These are phyloP conservation scores for Pionites leucogaster DNA, from an alignment of 2,113 vertebrate genomes.

Conservation along the genomic window DNA sequence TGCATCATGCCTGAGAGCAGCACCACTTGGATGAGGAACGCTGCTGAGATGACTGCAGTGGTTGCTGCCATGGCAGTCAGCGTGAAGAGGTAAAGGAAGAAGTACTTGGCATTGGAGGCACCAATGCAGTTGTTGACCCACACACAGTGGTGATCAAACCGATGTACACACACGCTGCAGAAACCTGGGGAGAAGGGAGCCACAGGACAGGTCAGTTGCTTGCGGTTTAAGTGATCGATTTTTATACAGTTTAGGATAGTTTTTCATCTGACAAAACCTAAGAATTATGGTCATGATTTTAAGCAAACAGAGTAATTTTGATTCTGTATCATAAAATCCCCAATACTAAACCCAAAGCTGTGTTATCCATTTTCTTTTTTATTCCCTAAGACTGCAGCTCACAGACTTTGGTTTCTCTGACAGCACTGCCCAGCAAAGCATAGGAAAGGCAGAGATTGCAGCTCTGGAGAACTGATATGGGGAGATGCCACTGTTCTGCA, in stretches of 20 bases:
- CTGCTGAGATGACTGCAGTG: slow-evolving; percentile 69
- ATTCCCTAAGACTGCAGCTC: neutral
- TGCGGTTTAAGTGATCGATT: neutral
- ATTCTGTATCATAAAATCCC: neutral
- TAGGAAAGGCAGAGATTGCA: neutral
- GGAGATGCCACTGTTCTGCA: accelerated
- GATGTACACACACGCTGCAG: slow-evolving; percentile 87
- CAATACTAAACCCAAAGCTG: neutral
- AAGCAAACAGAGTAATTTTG: neutral
- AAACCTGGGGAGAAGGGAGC: slow-evolving; percentile 71
- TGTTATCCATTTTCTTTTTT: neutral
- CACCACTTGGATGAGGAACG: slow-evolving; percentile 80
- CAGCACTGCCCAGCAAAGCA: neutral
- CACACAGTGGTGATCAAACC: slow-evolving; percentile 96
- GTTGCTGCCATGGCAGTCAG: slow-evolving; percentile 74
- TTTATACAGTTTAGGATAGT: neutral
- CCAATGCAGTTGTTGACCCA: slow-evolving; percentile 98
- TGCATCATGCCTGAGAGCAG: slow-evolving; percentile 73
- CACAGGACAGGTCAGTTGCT: neutral
- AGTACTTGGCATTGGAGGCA: slow-evolving; percentile 82
- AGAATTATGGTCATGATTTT: neutral
- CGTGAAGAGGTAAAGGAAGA: slow-evolving; percentile 87
- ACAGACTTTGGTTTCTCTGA: neutral
- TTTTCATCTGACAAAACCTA: neutral
- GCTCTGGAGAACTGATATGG: neutral